These are phyloP conservation scores for Cephus pulcher DNA, from an alignment of 2,888 invertebrate genomes.

Conservation along the genomic window DNA sequence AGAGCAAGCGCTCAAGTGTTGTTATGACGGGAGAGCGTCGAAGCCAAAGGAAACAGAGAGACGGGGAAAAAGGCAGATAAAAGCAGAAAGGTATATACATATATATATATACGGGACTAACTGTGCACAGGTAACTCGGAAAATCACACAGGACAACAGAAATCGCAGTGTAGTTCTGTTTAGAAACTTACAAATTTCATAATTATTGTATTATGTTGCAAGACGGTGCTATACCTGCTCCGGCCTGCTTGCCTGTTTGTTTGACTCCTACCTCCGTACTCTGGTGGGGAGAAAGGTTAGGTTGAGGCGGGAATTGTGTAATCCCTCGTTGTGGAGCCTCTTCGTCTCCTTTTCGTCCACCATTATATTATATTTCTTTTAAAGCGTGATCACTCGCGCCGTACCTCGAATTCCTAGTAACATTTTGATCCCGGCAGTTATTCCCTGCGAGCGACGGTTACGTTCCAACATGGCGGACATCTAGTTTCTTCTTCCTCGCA, in stretches of 20 bases:
- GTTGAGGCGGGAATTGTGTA: constrained; percentile 61
- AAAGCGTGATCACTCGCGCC: background rate
- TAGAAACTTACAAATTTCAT: constrained; percentile 66
- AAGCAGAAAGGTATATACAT: background rate
- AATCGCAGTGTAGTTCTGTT: constrained; percentile 43
- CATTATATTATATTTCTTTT: background rate
- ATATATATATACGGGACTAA: background rate
- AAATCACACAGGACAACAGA: constrained; percentile 24
- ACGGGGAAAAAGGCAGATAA: background rate
- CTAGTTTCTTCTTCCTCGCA: too few species aligned
- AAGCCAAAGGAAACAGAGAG: background rate
- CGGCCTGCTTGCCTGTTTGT: constrained; percentile 29
- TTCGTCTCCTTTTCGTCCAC: constrained; percentile 46
- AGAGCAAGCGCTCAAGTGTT: constrained; percentile 21
- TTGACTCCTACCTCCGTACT: constrained; percentile 42
- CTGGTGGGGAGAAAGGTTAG: constrained; percentile 59
- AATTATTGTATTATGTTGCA: constrained; percentile 65
- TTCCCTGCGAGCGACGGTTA: too few species aligned
- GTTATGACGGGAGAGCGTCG: background rate
- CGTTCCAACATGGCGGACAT: too few species aligned
- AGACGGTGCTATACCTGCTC: constrained; percentile 46
- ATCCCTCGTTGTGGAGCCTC: constrained; percentile 47
- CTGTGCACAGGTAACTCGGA: background rate
- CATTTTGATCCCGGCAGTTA: background rate
- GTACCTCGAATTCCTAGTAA: background rate